Evolutionary conservation across 2,888 invertebrate species (phyloP).

Genomic region (Mythimna albipuncta): DNA sequence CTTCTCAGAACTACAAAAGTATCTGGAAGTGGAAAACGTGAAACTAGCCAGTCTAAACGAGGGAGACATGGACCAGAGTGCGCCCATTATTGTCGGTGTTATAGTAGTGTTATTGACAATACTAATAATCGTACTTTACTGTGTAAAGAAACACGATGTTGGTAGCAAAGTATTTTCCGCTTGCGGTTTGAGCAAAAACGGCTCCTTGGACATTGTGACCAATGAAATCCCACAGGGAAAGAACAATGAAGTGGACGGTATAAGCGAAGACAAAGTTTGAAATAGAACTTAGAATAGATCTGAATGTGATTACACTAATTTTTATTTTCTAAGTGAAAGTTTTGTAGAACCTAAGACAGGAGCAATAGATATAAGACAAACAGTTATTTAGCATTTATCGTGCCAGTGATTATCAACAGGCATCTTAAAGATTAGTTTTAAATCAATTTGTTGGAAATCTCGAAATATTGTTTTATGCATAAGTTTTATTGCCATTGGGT

Average conservation of each 20-base stretch:
- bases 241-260: slow-evolving; percentile 76
- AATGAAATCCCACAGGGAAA: slow-evolving; percentile 80
- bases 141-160: slow-evolving; percentile 81
- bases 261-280: slow-evolving; percentile 85
- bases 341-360: slow-evolving; percentile 38
- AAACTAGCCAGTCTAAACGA: slow-evolving; percentile 70
- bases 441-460: slow-evolving; percentile 53
- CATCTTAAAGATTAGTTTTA: slow-evolving; percentile 30
- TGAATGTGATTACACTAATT: slow-evolving; percentile 52
- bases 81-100: slow-evolving; percentile 83
- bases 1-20: slow-evolving; percentile 79
- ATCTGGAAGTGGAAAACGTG: slow-evolving; percentile 77
- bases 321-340: slow-evolving; percentile 54
- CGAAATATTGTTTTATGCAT: slow-evolving; percentile 45
- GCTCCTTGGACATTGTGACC: slow-evolving; percentile 85
- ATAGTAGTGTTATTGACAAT: slow-evolving; percentile 80
- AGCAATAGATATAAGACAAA: slow-evolving; percentile 40
- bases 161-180: slow-evolving; percentile 77
- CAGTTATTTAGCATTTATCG: slow-evolving; percentile 43
- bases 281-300: slow-evolving; percentile 23
- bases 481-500: slow-evolving; percentile 50
- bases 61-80: slow-evolving; percentile 82
- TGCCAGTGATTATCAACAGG: slow-evolving; percentile 48
- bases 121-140: slow-evolving; percentile 82
- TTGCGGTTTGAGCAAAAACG: slow-evolving; percentile 85